phyloP scores from a whole-genome alignment of 2,113 vertebrate species.

The Australoheros scitulus region DNA sequence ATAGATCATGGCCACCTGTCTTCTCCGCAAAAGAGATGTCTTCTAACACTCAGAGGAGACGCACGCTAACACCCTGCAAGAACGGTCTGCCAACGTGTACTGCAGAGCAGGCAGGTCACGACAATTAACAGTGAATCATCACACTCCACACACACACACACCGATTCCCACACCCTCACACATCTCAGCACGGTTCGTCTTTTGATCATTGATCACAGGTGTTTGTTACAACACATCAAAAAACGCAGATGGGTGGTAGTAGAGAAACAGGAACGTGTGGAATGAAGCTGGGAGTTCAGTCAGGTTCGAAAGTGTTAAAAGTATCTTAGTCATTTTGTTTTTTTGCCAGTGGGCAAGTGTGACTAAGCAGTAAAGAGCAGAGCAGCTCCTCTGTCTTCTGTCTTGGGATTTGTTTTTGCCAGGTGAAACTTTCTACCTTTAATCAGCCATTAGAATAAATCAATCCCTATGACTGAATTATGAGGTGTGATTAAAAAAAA shows the following conservation, averaged over 20 bases:
- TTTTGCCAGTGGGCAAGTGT: background rate
- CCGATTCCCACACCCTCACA: slow-evolving; percentile 11
- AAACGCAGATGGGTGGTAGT: slow-evolving; percentile 44
- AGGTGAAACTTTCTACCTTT: background rate
- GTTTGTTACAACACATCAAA: slow-evolving; percentile 70
- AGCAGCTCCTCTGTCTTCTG: background rate
- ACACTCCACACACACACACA: background rate
- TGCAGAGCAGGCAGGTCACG: slow-evolving; percentile 11
- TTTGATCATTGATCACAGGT: slow-evolving; percentile 69
- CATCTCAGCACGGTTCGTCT: slow-evolving; percentile 8
- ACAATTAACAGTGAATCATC: slow-evolving; percentile 59
- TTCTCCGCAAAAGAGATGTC: slow-evolving; percentile 32
- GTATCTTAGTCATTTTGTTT: slow-evolving; percentile 16
- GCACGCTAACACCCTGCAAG: slow-evolving; percentile 22
- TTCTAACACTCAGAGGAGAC: slow-evolving; percentile 48
- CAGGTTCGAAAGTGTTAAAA: slow-evolving; percentile 32
- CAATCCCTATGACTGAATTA: background rate
- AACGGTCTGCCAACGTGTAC: background rate
- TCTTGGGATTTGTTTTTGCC: slow-evolving; percentile 13
- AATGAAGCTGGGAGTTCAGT: slow-evolving; percentile 47
- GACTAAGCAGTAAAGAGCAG: slow-evolving; percentile 33
- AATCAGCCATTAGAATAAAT: background rate
- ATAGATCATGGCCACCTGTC: slow-evolving; percentile 68
- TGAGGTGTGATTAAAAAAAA: background rate
- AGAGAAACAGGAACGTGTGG: slow-evolving; percentile 54